A percentile compares a stretch with the other conserved stretches of the same genome.
phyloP scores from a whole-genome alignment of 2,113 vertebrate genomes.

The Eonycteris spelaea region DNA sequence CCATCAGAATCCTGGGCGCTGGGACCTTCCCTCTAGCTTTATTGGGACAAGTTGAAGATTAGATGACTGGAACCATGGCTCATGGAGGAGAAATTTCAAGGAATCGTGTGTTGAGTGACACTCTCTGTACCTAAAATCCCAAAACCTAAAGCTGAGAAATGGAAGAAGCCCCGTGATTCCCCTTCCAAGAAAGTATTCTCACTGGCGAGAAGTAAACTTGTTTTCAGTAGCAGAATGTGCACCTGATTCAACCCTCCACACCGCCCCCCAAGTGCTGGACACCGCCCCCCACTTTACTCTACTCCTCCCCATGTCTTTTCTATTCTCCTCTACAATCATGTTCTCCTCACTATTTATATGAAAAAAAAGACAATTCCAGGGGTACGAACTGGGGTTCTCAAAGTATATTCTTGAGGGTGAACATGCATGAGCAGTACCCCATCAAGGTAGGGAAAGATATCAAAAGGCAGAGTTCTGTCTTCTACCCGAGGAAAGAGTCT shows the following conservation, averaged over 20 bases:
- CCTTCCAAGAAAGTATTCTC: background rate
- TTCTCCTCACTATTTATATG: background rate
- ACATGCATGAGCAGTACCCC: background rate
- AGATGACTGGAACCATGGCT: background rate
- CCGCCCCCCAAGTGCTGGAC: fast-evolving
- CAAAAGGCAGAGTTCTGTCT: background rate
- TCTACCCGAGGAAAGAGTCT: background rate
- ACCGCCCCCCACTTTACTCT: too few relatives aligned
- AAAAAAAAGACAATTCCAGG: background rate
- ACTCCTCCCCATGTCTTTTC: too few relatives aligned
- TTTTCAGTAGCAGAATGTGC: background rate
- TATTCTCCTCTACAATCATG: background rate
- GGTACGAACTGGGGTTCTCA: background rate
- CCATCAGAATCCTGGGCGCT: background rate
- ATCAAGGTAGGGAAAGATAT: background rate
- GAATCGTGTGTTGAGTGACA: background rate
- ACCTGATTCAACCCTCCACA: background rate
- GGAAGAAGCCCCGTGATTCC: background rate
- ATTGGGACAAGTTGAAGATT: too few relatives aligned
- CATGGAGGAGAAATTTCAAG: background rate
- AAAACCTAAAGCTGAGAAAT: background rate
- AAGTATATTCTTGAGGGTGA: background rate
- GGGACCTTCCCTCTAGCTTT: background rate
- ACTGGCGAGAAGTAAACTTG: background rate
- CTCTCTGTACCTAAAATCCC: background rate